phyloP scores from a whole-genome alignment of 1,140 invertebrate species.

The Forficula auricularia region DNA sequence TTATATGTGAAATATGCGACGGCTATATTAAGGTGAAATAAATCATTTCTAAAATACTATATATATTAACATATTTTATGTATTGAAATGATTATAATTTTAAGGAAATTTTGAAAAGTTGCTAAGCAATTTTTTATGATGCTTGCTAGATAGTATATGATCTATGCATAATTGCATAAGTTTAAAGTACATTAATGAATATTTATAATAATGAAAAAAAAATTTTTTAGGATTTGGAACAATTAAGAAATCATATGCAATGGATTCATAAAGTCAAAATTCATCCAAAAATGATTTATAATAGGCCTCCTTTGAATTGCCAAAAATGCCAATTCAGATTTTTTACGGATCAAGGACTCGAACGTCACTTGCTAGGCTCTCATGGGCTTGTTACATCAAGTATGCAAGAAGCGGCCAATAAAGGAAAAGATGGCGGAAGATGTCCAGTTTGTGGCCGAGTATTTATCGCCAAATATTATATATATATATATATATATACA shows the following conservation, averaged over 20 bases:
- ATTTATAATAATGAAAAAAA: too few species aligned
- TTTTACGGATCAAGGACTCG: slow-evolving; percentile 68
- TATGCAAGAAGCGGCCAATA: slow-evolving; percentile 89
- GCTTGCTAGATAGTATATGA: too few species aligned
- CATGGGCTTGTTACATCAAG: slow-evolving; percentile 87
- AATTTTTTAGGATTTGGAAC: slow-evolving; percentile 65
- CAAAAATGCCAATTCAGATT: slow-evolving; percentile 86
- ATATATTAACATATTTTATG: too few species aligned
- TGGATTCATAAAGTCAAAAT: slow-evolving; percentile 94
- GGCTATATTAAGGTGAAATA: slow-evolving; percentile 65
- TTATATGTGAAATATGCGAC: slow-evolving; percentile 90
- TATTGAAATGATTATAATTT: neutral
- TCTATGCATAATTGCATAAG: too few species aligned
- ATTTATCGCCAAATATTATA: too few species aligned
- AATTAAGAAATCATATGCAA: slow-evolving; percentile 84
- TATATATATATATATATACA: neutral
- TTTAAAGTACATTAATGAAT: too few species aligned
- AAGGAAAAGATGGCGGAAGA: slow-evolving; percentile 79
- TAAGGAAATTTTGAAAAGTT: neutral
- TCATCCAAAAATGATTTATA: slow-evolving; percentile 90
- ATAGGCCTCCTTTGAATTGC: slow-evolving; percentile 82
- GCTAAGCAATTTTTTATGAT: too few species aligned
- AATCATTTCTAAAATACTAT: too few species aligned
- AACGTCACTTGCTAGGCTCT: slow-evolving; percentile 79
- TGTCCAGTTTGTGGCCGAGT: slow-evolving; percentile 85